These are phyloP conservation scores for Picus viridis DNA, from an alignment of 2,797 vertebrate genomes.

Conservation along the genomic window DNA sequence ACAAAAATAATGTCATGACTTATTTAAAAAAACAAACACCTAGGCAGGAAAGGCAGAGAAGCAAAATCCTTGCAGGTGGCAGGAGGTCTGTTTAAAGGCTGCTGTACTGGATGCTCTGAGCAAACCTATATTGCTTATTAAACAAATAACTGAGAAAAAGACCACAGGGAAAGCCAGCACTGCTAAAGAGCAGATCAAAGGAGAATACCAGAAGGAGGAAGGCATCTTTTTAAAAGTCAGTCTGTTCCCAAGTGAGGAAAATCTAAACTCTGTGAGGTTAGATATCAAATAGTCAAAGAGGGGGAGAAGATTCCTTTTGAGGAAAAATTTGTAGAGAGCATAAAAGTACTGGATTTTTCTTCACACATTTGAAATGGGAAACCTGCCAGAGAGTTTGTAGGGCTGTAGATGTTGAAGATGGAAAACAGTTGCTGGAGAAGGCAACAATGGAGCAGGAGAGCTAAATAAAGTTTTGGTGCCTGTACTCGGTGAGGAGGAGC, in stretches of 20 bases:
- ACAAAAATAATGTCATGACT: not conserved
- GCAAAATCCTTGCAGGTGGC: not conserved
- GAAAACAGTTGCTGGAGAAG: not conserved
- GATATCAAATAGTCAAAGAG: not conserved
- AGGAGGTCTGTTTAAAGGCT: not conserved
- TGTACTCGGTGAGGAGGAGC: not conserved
- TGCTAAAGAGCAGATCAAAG: not conserved
- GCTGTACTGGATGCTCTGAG: not conserved
- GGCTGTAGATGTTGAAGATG: not conserved
- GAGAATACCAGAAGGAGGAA: not conserved
- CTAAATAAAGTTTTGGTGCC: not conserved
- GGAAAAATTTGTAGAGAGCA: not conserved
- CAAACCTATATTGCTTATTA: not conserved
- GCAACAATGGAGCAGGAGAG: not conserved
- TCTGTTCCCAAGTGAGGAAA: not conserved
- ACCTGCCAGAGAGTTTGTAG: not conserved
- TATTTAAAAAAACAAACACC: not conserved
- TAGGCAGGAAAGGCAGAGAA: not conserved
- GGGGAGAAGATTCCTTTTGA: not conserved
- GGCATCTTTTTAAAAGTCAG: conserved; percentile 1
- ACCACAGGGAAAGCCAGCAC: not conserved
- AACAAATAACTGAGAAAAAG: not conserved
- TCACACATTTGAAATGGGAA: not conserved
- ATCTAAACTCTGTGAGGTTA: not conserved
- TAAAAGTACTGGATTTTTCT: not conserved